Evolutionary conservation across 64 coral and sea anemone genomes (phyloP), one percentile per base, ranked within the genome.

Genomic region (Anthopleura sola): DNA sequence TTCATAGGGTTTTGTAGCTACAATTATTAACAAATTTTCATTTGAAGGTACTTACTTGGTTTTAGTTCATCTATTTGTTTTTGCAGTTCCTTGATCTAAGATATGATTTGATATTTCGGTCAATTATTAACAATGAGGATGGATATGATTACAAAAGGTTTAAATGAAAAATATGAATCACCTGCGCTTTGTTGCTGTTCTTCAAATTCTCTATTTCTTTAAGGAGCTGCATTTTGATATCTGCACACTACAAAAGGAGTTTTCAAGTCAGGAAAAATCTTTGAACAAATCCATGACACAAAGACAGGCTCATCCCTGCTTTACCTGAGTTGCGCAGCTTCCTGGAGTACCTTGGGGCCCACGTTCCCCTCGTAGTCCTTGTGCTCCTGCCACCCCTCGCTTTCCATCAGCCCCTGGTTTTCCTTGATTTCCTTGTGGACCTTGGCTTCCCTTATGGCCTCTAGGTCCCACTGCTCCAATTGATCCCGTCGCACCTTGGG

Each of bases 361-460:
- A 18, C 82, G 82, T 47, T 60, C 55, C 10, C 82, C 82, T 57
- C 47, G 48, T 28, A 57, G 26, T 18, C 82, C 82, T 12, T 21
- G 48, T 38, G 32, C 18, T 28, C 53, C 82, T n/a, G 24, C 18
- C 19, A 49, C 17, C 37, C 78, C 78, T 81, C 24, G 38, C 21
- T 46, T 81, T 11, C 82, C 82, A 54, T 83, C 55, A 60, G 33
- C 49, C 23, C 82, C 82, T 37, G 49, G 32, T 32, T 34, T 36
- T 56, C 82, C 82, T 26, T 38, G 48, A 60, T 33, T 18, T 55
- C 82, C 82, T 60, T 56, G 48, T 1, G 13, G 32, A 29, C 82
- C 82, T 83, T 37, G 78, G 39, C 23, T 48, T 21, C 78, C 78
- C 32, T 81, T 81, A 23, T 21, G 26, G 78, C 78, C 78, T 81